Percentiles rank a stretch among this genome's conserved stretches.
These are phyloP conservation scores for Epinotia nisella DNA, from an alignment of 2,888 invertebrate species.

Conservation along the genomic window DNA sequence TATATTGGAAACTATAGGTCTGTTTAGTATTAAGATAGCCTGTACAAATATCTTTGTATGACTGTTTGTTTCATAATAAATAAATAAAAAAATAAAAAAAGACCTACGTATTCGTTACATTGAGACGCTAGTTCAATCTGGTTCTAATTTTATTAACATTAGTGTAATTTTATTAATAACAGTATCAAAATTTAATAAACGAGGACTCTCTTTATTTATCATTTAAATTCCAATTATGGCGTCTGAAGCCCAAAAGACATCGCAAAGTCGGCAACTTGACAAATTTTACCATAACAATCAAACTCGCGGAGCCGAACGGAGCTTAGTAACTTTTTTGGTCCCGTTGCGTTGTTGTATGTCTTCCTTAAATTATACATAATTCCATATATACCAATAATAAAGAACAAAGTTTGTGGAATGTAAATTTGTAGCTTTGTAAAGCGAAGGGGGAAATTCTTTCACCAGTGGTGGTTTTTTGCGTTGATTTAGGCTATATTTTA, in stretches of 20 bases:
- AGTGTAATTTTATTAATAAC: not conserved
- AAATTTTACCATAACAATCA: slow-evolving; percentile 18
- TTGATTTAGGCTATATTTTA: no score
- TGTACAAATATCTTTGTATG: no score
- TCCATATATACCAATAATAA: not conserved
- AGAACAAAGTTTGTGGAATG: no score
- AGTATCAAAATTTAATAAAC: not conserved
- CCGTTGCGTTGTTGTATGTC: not conserved
- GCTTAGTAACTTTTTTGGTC: not conserved
- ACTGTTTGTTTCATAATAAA: no score
- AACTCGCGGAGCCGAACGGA: slow-evolving; percentile 4
- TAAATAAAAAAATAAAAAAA: no score
- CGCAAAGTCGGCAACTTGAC: slow-evolving; percentile 11
- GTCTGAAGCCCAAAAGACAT: slow-evolving; percentile 1
- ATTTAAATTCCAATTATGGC: slow-evolving; percentile 19
- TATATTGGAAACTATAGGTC: no score
- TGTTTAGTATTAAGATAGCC: no score
- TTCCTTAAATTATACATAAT: not conserved
- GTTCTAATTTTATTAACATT: not conserved
- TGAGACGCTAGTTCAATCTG: not conserved
- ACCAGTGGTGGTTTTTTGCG: no score
- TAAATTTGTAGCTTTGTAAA: no score
- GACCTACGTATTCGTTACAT: not conserved
- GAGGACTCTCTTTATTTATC: slow-evolving; percentile 1
- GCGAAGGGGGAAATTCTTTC: no score